Evolutionary conservation across 92 coral and sea anemone genomes (phyloP), one percentile per base, ranked within the genome.

Genomic region (Porites cylindrica): DNA sequence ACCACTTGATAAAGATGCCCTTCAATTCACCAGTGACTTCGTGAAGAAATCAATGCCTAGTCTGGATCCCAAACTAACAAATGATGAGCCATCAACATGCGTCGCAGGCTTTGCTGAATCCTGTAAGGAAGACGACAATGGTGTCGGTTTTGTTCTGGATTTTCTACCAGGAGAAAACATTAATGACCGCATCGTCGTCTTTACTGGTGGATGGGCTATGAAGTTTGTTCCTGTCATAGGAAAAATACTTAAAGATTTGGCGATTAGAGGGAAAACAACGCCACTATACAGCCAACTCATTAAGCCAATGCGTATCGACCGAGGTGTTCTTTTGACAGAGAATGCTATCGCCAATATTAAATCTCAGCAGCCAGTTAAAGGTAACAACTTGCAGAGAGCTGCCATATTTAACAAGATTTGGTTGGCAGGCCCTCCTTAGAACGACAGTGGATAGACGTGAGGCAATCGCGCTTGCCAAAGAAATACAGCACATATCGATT

Each of bases 181-280:
- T 14, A 24, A 24, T 26, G 66, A 71, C 0, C 87, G 87, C 65
- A 70, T 82, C 81, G 87, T 82, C 68, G 23, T 82, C 12, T 82
- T 70, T 79, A 82, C 87, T 1, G 87, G 87, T 52, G 87, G 87
- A 7, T 82, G 87, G 87, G 87, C 75, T 9, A 82, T 82, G 87
- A 82, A 82, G 63, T 82, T 82, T 72, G 80, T 82, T 53, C 87
- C 87, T 19, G 76, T 82, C 18, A 51, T 82, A 12, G 87, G 87
- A 82, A 82, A 72, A 66, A 82, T 82, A 47, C 80, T 82, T 51
- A 29, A 66, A 24, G 87, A 82, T 56, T 79, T 82, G 63, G 78
- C 87, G 19, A 82, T 82, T 8, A 63, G 68, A 13, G 87, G 87
- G 51, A 23, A 20, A 3, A 82, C 87, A 10, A 79, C 70, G 7